Conservation (phyloP, 2,113 vertebrate genomes). For the Typhlomys cinereus region DNA sequence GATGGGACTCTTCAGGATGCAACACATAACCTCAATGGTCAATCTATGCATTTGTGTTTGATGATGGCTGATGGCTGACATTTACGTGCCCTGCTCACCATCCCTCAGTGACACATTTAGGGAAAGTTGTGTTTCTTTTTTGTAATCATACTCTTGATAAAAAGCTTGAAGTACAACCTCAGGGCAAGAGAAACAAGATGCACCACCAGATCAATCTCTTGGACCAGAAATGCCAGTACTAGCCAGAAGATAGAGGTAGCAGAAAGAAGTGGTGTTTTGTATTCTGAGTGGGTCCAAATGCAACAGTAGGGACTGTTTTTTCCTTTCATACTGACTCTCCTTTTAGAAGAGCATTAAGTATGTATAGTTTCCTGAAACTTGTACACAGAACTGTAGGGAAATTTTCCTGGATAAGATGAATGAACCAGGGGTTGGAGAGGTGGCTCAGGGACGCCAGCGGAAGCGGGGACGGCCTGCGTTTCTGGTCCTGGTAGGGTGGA, state of each 20-base stretch:
- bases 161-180: background rate
- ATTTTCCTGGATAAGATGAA: background rate
- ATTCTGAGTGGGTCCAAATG: too few species aligned
- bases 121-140: background rate
- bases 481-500: too few species aligned
- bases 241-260: background rate
- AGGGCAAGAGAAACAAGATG: background rate
- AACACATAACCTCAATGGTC: background rate
- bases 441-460: too few species aligned
- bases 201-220: background rate
- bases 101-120: background rate
- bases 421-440: too few species aligned
- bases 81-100: background rate
- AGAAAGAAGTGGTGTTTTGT: background rate
- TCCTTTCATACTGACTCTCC: background rate
- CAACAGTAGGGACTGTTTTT: background rate
- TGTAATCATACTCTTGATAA: background rate
- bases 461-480: too few species aligned
- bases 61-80: background rate
- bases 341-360: too few species aligned
- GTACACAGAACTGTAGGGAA: background rate
- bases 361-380: background rate
- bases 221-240: background rate
- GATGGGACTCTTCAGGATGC: background rate
- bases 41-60: background rate